Percentiles rank a stretch among this genome's conserved stretches.
These are phyloP conservation scores for Dermochelys coriacea DNA, from an alignment of 2,797 vertebrate genomes.

Conservation along the genomic window DNA sequence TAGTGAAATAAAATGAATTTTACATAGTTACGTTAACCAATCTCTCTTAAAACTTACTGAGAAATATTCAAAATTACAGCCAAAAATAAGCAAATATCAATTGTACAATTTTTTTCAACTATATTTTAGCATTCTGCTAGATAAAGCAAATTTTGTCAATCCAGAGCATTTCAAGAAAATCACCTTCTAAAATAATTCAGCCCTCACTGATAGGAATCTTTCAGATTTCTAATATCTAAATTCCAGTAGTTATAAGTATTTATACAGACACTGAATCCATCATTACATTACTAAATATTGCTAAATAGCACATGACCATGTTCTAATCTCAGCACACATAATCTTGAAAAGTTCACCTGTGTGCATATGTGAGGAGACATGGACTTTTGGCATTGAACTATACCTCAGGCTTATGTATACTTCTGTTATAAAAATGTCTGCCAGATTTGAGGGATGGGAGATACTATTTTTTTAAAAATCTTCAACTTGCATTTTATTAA, in stretches of 20 bases:
- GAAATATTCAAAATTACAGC: constrained; percentile 12
- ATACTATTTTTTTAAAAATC: neutral
- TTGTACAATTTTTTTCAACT: constrained; percentile 10
- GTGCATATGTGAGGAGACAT: neutral
- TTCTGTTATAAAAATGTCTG: constrained; percentile 9
- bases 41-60: constrained; percentile 22
- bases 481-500: constrained; percentile 46
- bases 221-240: constrained; percentile 45
- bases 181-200: constrained; percentile 47
- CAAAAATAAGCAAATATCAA: constrained; percentile 23
- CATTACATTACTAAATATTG: constrained; percentile 24
- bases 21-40: neutral
- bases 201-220: constrained; percentile 30
- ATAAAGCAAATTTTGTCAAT: constrained; percentile 49
- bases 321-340: constrained; percentile 59
- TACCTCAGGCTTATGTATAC: constrained; percentile 4
- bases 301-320: constrained; percentile 47
- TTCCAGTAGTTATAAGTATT: constrained; percentile 35
- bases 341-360: constrained; percentile 27
- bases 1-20: neutral
- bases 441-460: neutral
- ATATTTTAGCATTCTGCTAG: constrained; percentile 47
- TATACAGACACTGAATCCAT: constrained; percentile 52
- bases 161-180: constrained; percentile 6
- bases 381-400: constrained; percentile 44